These are phyloP conservation scores for Oncorhynchus gorbuscha DNA, from an alignment of 2,113 vertebrate genomes.

Conservation along the genomic window DNA sequence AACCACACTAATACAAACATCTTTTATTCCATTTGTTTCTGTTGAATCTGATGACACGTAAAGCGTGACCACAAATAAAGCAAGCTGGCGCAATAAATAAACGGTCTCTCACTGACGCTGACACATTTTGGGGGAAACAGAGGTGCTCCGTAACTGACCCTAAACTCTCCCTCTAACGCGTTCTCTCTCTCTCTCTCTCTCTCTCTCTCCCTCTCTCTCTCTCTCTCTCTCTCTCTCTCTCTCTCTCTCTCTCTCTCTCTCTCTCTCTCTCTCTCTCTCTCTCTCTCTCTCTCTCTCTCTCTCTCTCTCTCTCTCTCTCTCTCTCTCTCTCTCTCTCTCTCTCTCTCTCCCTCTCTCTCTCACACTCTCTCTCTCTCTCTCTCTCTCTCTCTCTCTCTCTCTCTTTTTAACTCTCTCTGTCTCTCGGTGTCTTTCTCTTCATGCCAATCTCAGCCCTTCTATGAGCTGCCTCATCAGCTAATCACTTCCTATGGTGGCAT, in stretches of 20 bases:
- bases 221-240: not conserved
- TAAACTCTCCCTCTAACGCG: not conserved
- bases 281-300: not conserved
- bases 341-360: no score
- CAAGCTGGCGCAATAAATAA: not conserved
- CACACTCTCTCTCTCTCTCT: not conserved
- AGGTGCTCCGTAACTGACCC: not conserved
- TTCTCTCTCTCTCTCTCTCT: not conserved
- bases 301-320: not conserved
- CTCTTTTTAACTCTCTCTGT: not conserved
- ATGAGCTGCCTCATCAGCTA: not conserved
- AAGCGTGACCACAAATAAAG: not conserved
- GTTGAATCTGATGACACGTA: not conserved
- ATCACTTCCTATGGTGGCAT: not conserved
- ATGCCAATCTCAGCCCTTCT: not conserved
- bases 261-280: not conserved
- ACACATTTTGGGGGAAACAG: not conserved
- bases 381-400: not conserved
- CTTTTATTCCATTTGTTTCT: conserved; percentile 1
- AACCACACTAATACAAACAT: not conserved
- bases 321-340: no score
- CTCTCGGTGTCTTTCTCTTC: not conserved
- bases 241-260: not conserved
- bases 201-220: not conserved
- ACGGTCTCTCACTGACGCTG: not conserved